Conservation (phyloP, 2,888 invertebrate species). For the Drosophila ochracea region DNA sequence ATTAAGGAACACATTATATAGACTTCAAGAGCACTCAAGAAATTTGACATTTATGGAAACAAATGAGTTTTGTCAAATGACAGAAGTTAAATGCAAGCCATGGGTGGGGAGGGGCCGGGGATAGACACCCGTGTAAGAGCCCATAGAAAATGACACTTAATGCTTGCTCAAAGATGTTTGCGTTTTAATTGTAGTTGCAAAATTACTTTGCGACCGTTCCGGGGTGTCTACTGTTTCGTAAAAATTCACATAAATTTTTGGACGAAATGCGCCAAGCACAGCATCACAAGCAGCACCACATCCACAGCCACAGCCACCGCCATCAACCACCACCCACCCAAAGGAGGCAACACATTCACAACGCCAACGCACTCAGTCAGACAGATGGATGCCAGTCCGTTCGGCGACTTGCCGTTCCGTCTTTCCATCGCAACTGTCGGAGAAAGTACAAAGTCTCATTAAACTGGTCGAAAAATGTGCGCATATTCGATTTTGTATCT, state of each 20-base stretch:
- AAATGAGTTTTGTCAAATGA: constrained; percentile 64
- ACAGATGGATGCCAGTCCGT: constrained; percentile 35
- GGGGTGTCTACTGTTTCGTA: constrained; percentile 56
- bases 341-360: constrained; percentile 23
- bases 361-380: constrained; percentile 37
- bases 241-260: constrained; percentile 71
- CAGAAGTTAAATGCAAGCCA: constrained; percentile 23
- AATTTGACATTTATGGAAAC: constrained; percentile 72
- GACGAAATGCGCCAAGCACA: constrained; percentile 30
- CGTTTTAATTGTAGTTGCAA: constrained; percentile 69
- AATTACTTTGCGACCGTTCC: constrained; percentile 61
- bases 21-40: constrained; percentile 49
- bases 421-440: constrained; percentile 6
- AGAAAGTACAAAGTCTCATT: constrained; percentile 52
- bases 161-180: constrained; percentile 48
- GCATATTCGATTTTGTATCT: constrained; percentile 20
- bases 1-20: constrained; percentile 64
- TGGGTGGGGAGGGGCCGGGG: background rate
- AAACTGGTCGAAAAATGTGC: constrained; percentile 28
- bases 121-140: background rate
- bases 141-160: constrained; percentile 20
- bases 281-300: constrained; percentile 16
- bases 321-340: constrained; percentile 28
- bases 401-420: constrained; percentile 18
- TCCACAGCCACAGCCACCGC: background rate